These are phyloP conservation scores for Australoheros facetus DNA, from an alignment of 2,797 vertebrate genomes.

Conservation along the genomic window DNA sequence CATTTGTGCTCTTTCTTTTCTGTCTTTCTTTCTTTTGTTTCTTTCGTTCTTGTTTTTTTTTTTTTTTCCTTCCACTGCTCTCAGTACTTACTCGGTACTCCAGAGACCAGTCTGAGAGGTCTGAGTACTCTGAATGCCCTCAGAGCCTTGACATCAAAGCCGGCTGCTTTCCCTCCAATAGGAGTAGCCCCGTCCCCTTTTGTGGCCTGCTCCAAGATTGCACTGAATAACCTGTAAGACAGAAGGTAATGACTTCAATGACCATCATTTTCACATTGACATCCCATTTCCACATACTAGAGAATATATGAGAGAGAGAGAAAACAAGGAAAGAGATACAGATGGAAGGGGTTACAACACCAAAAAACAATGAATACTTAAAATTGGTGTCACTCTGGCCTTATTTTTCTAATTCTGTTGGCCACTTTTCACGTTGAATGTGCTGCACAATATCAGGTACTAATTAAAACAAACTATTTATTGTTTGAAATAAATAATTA, in stretches of 20 bases:
- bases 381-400: not conserved
- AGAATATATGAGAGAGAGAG: conserved; percentile 17
- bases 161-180: conserved; percentile 96
- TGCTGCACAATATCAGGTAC: not conserved
- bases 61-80: too few species aligned
- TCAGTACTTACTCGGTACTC: conserved; percentile 94
- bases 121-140: conserved; percentile 96
- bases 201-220: conserved; percentile 99
- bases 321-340: conserved; percentile 15
- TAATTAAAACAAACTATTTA: not conserved
- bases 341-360: not conserved
- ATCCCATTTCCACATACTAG: conserved; percentile 6
- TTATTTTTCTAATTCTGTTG: not conserved
- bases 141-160: conserved; percentile 97
- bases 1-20: not conserved
- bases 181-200: conserved; percentile 94
- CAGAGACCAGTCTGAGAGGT: conserved; percentile 94
- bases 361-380: too few species aligned
- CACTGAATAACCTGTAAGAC: conserved; percentile 93
- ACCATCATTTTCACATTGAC: not conserved
- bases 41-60: not conserved
- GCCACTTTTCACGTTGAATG: not conserved
- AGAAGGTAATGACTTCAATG: conserved; percentile 40
- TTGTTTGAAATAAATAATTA: not conserved
- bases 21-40: not conserved